Conservation (phyloP, 2,888 invertebrate genomes). For the Cepaea hortensis region DNA sequence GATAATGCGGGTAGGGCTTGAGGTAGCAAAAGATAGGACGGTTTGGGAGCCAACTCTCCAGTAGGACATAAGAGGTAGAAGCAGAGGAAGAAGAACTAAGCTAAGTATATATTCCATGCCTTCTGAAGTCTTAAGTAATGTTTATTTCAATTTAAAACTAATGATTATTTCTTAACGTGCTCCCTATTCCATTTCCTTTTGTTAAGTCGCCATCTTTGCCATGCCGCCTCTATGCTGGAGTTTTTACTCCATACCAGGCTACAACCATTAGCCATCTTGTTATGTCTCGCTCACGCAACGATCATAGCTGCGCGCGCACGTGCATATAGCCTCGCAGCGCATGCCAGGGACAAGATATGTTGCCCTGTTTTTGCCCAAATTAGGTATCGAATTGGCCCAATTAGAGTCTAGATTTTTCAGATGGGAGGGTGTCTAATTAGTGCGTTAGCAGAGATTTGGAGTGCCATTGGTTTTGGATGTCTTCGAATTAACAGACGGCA, state of each 20-base stretch:
- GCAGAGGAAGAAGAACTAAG: too few species aligned
- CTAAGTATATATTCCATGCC: too few species aligned
- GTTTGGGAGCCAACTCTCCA: too few species aligned
- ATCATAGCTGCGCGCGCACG: conserved; percentile 27
- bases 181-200: too few species aligned
- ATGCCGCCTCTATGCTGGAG: too few species aligned
- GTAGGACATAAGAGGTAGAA: too few species aligned
- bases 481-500: conserved; percentile 6
- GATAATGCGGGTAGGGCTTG: too few species aligned
- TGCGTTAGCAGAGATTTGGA: conserved; percentile 14
- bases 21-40: too few species aligned
- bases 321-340: conserved; percentile 25
- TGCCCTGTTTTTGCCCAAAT: conserved; percentile 38
- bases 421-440: conserved; percentile 33
- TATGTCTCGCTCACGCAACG: conserved; percentile 18
- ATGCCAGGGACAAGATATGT: conserved; percentile 22
- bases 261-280: background rate
- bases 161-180: too few species aligned
- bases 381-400: conserved; percentile 44
- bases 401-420: conserved; percentile 13
- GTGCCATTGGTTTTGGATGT: conserved; percentile 32
- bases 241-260: background rate
- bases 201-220: too few species aligned
- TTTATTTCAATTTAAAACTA: too few species aligned
- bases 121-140: too few species aligned